phyloP scores from a whole-genome alignment of 2,888 invertebrate genomes.

The Habrosyne pyritoides region DNA sequence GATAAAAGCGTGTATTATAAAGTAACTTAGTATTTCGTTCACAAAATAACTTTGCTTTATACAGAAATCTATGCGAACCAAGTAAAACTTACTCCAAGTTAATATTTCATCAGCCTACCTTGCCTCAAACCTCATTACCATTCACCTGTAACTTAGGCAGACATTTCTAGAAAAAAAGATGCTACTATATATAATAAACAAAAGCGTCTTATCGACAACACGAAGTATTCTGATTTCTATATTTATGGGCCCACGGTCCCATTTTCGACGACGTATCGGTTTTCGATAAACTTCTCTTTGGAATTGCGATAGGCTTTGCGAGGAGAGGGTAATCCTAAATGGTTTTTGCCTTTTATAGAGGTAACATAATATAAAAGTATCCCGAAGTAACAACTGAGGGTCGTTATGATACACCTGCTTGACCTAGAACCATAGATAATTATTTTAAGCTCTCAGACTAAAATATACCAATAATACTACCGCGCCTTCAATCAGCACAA shows the following conservation, averaged over 20 bases:
- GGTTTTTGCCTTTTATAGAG: conserved; percentile 7
- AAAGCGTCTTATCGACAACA: conserved; percentile 28
- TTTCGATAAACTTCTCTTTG: conserved; percentile 23
- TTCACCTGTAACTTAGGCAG: too few relatives aligned
- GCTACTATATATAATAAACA: conserved; percentile 26
- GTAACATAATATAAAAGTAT: conserved; percentile 10
- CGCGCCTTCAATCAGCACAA: too few relatives aligned
- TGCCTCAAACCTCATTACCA: too few relatives aligned
- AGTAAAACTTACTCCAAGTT: too few relatives aligned
- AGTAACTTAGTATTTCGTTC: too few relatives aligned
- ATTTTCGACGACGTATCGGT: conserved; percentile 17
- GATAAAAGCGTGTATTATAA: too few relatives aligned
- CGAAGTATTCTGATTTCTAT: conserved; percentile 12
- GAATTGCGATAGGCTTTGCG: conserved; percentile 10
- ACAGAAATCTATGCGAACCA: too few relatives aligned
- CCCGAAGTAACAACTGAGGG: background rate
- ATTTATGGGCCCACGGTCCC: background rate
- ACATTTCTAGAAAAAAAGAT: conserved; percentile 6
- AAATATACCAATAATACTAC: too few relatives aligned
- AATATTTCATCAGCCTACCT: too few relatives aligned
- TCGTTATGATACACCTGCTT: background rate
- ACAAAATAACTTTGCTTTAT: too few relatives aligned
- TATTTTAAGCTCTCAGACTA: too few relatives aligned
- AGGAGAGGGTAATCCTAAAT: conserved; percentile 10
- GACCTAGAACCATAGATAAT: background rate